These are phyloP conservation scores for Malacoctenus gilli DNA, from an alignment of 2,797 vertebrate species.

Conservation along the genomic window DNA sequence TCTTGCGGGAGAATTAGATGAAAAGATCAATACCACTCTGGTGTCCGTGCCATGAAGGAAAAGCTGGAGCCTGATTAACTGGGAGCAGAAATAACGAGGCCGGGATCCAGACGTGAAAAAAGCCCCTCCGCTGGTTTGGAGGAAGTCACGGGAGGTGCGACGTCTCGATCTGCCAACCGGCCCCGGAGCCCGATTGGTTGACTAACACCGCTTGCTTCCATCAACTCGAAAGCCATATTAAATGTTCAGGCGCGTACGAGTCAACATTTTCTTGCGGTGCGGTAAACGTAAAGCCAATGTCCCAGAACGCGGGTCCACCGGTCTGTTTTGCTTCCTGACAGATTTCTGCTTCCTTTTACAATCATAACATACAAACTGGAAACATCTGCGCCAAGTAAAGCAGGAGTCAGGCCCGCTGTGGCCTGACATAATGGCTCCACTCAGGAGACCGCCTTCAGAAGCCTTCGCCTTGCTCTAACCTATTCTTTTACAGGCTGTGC, in stretches of 20 bases:
- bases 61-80: conserved; percentile 8
- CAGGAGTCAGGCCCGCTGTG: conserved; percentile 1
- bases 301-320: too few species aligned
- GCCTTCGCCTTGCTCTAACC: not conserved
- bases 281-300: too few species aligned
- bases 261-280: too few species aligned
- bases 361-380: conserved; percentile 17
- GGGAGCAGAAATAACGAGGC: not conserved
- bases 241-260: too few species aligned
- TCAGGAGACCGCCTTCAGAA: conserved; percentile 13
- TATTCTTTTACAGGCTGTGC: not conserved
- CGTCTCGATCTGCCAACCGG: too few species aligned
- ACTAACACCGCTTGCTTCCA: too few species aligned
- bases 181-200: too few species aligned
- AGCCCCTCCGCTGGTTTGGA: too few species aligned
- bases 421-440: conserved; percentile 3
- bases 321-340: not conserved
- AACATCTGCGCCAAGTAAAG: conserved; percentile 3
- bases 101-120: conserved; percentile 8
- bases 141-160: too few species aligned
- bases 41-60: not conserved
- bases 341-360: conserved; percentile 4
- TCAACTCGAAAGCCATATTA: too few species aligned
- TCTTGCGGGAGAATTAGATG: not conserved
- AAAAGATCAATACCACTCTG: not conserved